Evolutionary conservation across 1,140 invertebrate species (phyloP).

Genomic region (Reticulitermes speratus): DNA sequence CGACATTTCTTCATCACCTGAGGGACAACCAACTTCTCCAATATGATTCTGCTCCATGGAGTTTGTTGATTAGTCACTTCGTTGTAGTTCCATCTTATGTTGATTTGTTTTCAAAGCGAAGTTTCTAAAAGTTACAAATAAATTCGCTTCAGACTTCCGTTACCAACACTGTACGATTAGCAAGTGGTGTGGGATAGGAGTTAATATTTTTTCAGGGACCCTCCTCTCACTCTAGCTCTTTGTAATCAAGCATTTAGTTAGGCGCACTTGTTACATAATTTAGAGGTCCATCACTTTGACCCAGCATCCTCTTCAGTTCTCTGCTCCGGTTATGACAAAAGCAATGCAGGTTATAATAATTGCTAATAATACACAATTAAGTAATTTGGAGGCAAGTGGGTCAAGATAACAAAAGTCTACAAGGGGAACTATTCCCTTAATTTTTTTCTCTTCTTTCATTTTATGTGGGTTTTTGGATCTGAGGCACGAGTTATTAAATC

Average conservation of each 20-base stretch:
- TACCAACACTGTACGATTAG: neutral
- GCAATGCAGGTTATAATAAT: slow-evolving; percentile 18
- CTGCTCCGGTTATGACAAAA: neutral
- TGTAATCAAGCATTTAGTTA: neutral
- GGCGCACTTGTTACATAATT: neutral
- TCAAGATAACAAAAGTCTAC: slow-evolving; percentile 20
- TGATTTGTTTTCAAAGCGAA: neutral
- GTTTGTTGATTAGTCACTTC: neutral
- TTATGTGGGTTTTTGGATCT: slow-evolving; percentile 22
- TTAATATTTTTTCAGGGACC: neutral
- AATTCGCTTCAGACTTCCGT: neutral
- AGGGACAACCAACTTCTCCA: neutral
- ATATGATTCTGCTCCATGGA: neutral
- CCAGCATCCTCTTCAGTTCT: slow-evolving; percentile 14
- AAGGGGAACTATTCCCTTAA: neutral
- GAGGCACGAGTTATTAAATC: neutral
- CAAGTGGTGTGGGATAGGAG: neutral
- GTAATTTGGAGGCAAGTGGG: slow-evolving; percentile 19
- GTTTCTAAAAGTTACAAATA: neutral
- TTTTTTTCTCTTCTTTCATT: neutral
- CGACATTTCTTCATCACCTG: no score
- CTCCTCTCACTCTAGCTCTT: no score
- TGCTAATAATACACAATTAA: slow-evolving; percentile 24
- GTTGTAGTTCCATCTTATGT: neutral
- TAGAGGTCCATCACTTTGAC: slow-evolving; percentile 15